Conservation (phyloP, 2,888 invertebrate species). For the Amphipoea lucens region DNA sequence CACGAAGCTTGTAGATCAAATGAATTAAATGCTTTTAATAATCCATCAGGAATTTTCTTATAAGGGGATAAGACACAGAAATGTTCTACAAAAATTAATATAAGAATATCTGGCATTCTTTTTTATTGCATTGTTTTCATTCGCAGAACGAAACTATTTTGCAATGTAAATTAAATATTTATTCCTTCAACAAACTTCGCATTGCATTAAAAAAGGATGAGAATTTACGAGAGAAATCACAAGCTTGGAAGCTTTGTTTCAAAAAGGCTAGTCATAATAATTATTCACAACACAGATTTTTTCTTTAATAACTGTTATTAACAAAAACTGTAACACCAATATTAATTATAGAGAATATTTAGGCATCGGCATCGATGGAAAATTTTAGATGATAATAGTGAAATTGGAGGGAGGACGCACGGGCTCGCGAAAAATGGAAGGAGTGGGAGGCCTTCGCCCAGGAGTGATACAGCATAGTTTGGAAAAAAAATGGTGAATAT, state of each 20-base stretch:
- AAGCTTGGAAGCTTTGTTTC: not conserved
- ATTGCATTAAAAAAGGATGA: not conserved
- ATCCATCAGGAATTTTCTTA: conserved; percentile 11
- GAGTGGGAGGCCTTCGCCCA: too few species aligned
- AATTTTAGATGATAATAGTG: too few species aligned
- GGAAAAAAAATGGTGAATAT: too few species aligned
- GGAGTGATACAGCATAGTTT: too few species aligned
- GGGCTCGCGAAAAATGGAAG: too few species aligned
- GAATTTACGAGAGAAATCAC: not conserved
- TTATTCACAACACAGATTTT: not conserved
- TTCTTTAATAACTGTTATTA: not conserved
- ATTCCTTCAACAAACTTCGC: not conserved
- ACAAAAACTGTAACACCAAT: not conserved
- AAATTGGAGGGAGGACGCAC: not conserved
- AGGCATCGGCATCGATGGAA: not conserved
- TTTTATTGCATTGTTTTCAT: conserved; percentile 21
- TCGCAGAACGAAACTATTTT: conserved; percentile 3
- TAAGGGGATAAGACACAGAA: not conserved
- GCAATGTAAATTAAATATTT: conserved; percentile 2
- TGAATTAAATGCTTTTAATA: not conserved
- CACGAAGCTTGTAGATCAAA: not conserved
- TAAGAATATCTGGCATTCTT: not conserved
- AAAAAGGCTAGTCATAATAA: not conserved
- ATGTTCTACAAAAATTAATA: conserved; percentile 12
- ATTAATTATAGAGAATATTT: not conserved